Evolutionary conservation across 2,797 vertebrate genomes (phyloP).

Genomic region (Acanthurus leucopareius): DNA sequence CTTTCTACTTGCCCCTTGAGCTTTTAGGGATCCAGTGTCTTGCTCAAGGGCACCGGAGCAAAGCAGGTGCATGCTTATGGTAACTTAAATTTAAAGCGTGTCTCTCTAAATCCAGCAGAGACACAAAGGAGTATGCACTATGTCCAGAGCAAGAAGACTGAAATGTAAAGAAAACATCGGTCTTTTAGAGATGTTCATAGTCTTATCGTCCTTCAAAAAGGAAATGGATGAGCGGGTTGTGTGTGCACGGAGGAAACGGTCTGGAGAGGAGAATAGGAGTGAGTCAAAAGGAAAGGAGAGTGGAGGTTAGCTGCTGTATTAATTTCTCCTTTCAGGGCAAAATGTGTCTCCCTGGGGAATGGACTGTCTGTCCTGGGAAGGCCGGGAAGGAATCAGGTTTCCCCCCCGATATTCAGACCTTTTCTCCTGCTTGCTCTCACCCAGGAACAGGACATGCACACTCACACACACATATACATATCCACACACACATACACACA

Average conservation of each 20-base stretch:
- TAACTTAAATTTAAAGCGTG: conserved; percentile 12
- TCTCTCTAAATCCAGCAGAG: background rate
- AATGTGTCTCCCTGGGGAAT: conserved; percentile 78
- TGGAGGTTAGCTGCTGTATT: conserved; percentile 80
- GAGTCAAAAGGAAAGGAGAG: conserved; percentile 39
- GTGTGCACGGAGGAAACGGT: conserved; percentile 22
- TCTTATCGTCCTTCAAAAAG: conserved; percentile 42
- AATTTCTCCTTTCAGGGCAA: conserved; percentile 86
- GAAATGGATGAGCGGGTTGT: conserved; percentile 14
- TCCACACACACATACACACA: background rate
- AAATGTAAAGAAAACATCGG: conserved; percentile 4
- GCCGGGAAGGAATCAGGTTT: conserved; percentile 77
- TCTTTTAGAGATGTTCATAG: conserved; percentile 10
- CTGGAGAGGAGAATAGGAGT: conserved; percentile 28
- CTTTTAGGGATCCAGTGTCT: conserved; percentile 53
- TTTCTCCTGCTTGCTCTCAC: conserved; percentile 58
- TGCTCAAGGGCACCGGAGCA: conserved; percentile 59
- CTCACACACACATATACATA: no score
- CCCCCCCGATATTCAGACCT: conserved; percentile 60
- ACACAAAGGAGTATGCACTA: background rate
- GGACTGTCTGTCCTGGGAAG: conserved; percentile 81
- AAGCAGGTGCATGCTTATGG: conserved; percentile 13
- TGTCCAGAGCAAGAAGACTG: conserved; percentile 8
- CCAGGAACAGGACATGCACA: conserved; percentile 29
- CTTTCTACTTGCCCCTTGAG: conserved; percentile 45